These are phyloP conservation scores for Terrapene triunguis DNA, from an alignment of 2,113 vertebrate genomes.

Conservation along the genomic window DNA sequence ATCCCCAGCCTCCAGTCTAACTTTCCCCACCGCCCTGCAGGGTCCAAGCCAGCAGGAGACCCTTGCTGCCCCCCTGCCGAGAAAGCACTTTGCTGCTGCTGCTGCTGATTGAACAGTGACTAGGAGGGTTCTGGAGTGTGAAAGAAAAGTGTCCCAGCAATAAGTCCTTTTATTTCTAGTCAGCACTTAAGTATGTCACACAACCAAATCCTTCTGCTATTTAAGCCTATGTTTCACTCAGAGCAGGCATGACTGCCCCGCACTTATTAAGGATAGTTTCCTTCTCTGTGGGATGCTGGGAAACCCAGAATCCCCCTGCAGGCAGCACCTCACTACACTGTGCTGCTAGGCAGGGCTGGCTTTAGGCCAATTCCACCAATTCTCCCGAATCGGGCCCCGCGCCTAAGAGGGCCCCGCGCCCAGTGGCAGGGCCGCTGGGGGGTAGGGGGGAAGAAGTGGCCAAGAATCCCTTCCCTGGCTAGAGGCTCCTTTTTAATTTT, in stretches of 20 bases:
- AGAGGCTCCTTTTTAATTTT: too few species aligned
- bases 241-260: rapidly evolving
- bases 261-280: rapidly evolving
- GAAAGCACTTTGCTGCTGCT: not conserved
- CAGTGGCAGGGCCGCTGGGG: too few species aligned
- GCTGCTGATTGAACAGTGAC: not conserved
- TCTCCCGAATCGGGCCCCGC: too few species aligned
- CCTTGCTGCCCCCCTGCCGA: not conserved
- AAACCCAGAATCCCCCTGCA: rapidly evolving
- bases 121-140: not conserved
- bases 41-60: not conserved
- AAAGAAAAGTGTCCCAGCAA: too few species aligned
- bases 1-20: not conserved
- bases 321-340: not conserved
- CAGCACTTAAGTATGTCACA: not conserved
- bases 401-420: too few species aligned
- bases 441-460: too few species aligned
- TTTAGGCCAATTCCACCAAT: too few species aligned
- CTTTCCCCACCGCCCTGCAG: not conserved
- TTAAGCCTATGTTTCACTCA: not conserved
- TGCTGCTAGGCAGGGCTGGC: not conserved
- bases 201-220: not conserved
- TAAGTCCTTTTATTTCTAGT: not conserved
- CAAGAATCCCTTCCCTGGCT: too few species aligned
- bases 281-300: not conserved